phyloP scores from a whole-genome alignment of 2,113 vertebrate genomes.

The Telmatochromis bifrenatus region DNA sequence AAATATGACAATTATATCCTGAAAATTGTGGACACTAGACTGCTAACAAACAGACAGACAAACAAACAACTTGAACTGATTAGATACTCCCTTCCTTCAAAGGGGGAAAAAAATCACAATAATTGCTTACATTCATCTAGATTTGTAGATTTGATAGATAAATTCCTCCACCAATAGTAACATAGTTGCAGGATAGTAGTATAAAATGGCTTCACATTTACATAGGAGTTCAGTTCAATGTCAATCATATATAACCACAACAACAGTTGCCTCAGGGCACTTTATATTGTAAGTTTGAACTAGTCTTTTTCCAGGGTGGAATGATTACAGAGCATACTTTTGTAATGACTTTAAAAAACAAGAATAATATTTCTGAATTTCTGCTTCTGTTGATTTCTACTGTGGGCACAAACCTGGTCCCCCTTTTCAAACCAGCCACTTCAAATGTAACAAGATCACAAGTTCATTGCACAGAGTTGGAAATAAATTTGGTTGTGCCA shows the following conservation, averaged over 20 bases:
- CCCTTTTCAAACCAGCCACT: neutral
- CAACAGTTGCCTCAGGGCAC: neutral
- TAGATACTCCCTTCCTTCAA: neutral
- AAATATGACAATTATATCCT: neutral
- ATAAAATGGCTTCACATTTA: neutral
- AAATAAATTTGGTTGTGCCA: neutral
- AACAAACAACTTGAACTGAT: neutral
- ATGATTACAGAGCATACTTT: neutral
- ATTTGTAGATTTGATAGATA: neutral
- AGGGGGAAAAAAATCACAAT: neutral
- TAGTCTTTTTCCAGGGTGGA: neutral
- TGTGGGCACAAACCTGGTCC: neutral
- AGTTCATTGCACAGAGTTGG: neutral
- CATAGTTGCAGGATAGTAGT: neutral
- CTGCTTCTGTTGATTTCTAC: neutral
- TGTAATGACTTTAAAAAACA: neutral
- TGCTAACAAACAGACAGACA: neutral
- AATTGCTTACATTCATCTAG: neutral
- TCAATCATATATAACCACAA: neutral
- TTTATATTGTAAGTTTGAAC: neutral
- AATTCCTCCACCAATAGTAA: neutral
- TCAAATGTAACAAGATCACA: neutral
- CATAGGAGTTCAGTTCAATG: neutral
- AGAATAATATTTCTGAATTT: neutral
- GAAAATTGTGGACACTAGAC: neutral